Conservation (phyloP, 2,797 vertebrate species). For the Loriculus beryllinus region DNA sequence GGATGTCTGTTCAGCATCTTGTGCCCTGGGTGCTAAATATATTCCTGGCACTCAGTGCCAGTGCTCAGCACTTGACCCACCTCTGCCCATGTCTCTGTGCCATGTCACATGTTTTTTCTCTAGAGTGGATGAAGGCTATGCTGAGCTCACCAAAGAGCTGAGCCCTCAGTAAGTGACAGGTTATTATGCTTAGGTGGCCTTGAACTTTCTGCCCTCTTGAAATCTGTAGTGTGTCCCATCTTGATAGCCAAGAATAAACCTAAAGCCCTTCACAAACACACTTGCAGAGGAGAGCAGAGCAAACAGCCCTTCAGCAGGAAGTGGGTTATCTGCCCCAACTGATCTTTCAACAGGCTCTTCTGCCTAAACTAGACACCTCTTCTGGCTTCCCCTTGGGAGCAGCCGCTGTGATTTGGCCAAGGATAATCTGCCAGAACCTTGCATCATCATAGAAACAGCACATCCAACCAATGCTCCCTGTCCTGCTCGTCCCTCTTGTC, state of each 20-base stretch:
- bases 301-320: background rate
- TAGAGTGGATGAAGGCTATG: background rate
- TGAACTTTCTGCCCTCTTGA: conserved; percentile 5
- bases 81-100: background rate
- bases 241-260: conserved; percentile 8
- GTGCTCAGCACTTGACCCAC: background rate
- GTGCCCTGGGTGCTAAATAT: background rate
- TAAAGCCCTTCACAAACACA: background rate
- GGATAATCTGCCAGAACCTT: background rate
- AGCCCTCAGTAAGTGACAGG: background rate
- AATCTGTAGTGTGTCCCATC: background rate
- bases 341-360: background rate
- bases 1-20: background rate
- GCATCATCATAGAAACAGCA: accelerated
- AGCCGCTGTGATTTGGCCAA: accelerated
- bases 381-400: background rate
- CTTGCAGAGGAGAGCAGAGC: background rate
- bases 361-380: background rate
- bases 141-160: background rate
- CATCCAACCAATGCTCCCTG: background rate
- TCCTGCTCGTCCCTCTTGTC: background rate
- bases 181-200: background rate
- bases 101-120: background rate
- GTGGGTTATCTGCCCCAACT: background rate
- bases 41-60: background rate